Percentiles rank a stretch among this genome's conserved stretches.
phyloP scores from a whole-genome alignment of 2,888 invertebrate species.

The Hedychridium roseum region DNA sequence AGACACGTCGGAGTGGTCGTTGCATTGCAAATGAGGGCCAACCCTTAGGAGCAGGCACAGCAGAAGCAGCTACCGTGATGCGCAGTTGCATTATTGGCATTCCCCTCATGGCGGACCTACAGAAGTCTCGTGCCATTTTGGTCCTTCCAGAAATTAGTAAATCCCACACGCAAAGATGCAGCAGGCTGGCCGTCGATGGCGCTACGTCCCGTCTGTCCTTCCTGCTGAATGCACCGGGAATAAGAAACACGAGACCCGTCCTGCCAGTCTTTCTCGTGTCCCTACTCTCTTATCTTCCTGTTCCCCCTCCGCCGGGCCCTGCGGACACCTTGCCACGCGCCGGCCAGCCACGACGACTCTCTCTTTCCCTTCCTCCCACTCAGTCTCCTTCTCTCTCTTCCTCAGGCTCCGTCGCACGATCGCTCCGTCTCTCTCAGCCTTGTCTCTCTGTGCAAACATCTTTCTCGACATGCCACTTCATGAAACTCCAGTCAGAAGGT shows the following conservation, averaged over 20 bases:
- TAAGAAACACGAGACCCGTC: conserved; percentile 34
- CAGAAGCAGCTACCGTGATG: too few species aligned
- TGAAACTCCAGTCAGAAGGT: too few species aligned
- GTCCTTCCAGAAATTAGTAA: conserved; percentile 54
- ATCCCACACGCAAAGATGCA: conserved; percentile 46
- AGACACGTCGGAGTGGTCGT: too few species aligned
- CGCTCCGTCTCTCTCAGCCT: too few species aligned
- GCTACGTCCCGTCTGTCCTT: conserved; percentile 30
- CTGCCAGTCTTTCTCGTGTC: too few species aligned
- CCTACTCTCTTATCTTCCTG: conserved; percentile 24
- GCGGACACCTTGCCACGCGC: conserved; percentile 40
- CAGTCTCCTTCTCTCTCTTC: conserved; percentile 29
- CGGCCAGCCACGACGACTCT: conserved; percentile 21
- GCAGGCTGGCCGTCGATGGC: conserved; percentile 28
- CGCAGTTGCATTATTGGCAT: too few species aligned
- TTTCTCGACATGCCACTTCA: too few species aligned
- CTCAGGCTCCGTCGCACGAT: too few species aligned
- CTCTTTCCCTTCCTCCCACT: too few species aligned
- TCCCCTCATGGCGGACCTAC: too few species aligned
- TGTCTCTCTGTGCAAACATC: conserved; percentile 33
- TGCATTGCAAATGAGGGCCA: too few species aligned
- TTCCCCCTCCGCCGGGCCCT: conserved; percentile 14
- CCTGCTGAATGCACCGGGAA: conserved; percentile 39
- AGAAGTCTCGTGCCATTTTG: conserved; percentile 32
- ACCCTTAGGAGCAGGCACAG: too few species aligned